Percentiles rank a stretch among this genome's conserved stretches.
phyloP scores from a whole-genome alignment of 2,888 invertebrate genomes.

The Yponomeuta evonymella region DNA sequence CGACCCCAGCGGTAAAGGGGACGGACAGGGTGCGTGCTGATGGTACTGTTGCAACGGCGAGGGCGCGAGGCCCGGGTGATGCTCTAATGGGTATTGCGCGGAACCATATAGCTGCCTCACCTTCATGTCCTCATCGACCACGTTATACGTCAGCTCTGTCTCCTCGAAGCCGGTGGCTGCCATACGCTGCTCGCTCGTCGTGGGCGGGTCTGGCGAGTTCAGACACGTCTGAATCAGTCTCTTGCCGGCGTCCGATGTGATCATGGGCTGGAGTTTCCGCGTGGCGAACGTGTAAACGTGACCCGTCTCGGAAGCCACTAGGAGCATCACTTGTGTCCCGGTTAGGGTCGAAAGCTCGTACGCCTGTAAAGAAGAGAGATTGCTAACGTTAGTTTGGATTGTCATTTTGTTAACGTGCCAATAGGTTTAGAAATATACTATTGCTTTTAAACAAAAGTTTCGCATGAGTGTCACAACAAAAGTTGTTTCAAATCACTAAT shows the following conservation, averaged over 20 bases:
- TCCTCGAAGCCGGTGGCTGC: slow-evolving; percentile 99
- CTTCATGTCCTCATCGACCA: slow-evolving; percentile 96
- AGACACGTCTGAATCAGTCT: slow-evolving; percentile 98
- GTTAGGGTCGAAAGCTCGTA: slow-evolving; percentile 99
- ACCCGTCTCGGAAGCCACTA: slow-evolving; percentile 99
- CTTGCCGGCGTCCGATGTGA: slow-evolving; percentile 97
- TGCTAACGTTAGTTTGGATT: neutral
- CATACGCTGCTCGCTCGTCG: slow-evolving; percentile 94
- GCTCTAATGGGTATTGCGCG: slow-evolving; percentile 83
- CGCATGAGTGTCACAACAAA: no score
- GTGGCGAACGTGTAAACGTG: slow-evolving; percentile 99
- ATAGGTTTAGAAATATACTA: no score
- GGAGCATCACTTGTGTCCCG: slow-evolving; percentile 99
- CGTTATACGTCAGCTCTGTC: slow-evolving; percentile 97
- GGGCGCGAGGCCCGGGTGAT: slow-evolving; percentile 79
- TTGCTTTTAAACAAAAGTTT: no score
- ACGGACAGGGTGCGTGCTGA: slow-evolving; percentile 84
- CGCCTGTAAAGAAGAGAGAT: slow-evolving; percentile 79
- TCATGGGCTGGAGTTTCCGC: slow-evolving; percentile 98
- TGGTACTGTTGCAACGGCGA: slow-evolving; percentile 82
- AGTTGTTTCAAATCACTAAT: no score
- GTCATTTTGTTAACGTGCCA: neutral
- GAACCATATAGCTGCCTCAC: slow-evolving; percentile 95
- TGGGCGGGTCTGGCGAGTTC: slow-evolving; percentile 95
- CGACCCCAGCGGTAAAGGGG: slow-evolving; percentile 80